Conservation (phyloP, 2,888 invertebrate species). For the Eubasilissa splendida region DNA sequence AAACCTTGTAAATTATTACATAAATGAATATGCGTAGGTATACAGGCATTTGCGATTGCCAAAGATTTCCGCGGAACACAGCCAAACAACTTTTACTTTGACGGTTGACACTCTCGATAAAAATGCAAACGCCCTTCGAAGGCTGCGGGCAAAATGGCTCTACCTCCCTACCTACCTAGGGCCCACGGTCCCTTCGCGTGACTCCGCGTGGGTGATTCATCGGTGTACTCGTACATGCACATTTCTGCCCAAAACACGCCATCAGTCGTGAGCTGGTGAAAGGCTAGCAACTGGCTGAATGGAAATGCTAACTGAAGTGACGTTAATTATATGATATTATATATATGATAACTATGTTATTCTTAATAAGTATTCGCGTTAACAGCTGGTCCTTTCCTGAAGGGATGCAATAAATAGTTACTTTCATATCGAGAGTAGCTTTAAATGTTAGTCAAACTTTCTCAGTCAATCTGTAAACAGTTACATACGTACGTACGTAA, state of each 20-base stretch:
- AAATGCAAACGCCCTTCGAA: constrained; percentile 55
- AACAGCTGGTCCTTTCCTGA: too few species aligned
- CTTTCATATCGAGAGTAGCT: too few species aligned
- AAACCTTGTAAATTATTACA: too few species aligned
- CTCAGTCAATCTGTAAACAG: too few species aligned
- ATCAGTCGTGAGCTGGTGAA: not conserved
- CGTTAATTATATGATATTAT: too few species aligned
- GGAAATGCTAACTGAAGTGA: too few species aligned
- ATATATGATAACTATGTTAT: too few species aligned
- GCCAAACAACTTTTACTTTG: constrained; percentile 48
- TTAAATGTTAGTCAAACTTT: too few species aligned
- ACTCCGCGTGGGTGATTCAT: constrained; percentile 5
- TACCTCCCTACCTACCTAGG: not conserved
- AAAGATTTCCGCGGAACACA: constrained; percentile 12
- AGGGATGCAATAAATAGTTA: too few species aligned
- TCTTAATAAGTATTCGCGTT: too few species aligned
- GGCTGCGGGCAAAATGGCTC: constrained; percentile 29
- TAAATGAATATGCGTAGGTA: too few species aligned
- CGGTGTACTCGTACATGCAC: not conserved
- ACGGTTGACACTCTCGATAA: constrained; percentile 41
- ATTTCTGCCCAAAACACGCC: not conserved
- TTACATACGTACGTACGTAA: too few species aligned
- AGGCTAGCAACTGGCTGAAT: not conserved
- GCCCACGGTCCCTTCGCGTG: not conserved
- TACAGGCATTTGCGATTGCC: constrained; percentile 13